A percentile compares a stretch with the other conserved stretches of the same genome.
phyloP scores from a whole-genome alignment of 2,113 vertebrate species.

The Lagenorhynchus albirostris region DNA sequence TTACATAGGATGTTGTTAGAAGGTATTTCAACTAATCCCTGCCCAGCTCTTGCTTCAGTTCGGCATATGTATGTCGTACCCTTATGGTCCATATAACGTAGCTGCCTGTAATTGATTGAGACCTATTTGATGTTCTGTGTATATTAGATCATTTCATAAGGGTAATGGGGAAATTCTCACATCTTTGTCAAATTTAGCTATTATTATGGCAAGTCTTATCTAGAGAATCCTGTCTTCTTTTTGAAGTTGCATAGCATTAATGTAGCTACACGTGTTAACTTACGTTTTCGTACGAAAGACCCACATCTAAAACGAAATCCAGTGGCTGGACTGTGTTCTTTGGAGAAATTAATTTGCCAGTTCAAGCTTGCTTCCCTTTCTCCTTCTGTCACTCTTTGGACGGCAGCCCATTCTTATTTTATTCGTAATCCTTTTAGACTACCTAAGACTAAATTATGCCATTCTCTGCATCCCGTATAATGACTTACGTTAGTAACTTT shows the following conservation, averaged over 20 bases:
- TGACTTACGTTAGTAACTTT: background rate
- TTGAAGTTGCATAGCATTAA: background rate
- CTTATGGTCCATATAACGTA: background rate
- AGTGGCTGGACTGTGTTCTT: background rate
- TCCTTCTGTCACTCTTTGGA: background rate
- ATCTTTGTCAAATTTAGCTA: too few species aligned
- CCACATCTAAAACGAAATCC: background rate
- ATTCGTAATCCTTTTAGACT: background rate
- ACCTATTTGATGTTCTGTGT: too few species aligned
- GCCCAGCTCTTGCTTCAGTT: background rate
- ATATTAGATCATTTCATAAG: too few species aligned
- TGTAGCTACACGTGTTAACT: background rate
- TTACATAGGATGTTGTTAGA: too few species aligned
- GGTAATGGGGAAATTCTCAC: too few species aligned
- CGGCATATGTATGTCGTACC: background rate
- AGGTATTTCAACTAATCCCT: background rate
- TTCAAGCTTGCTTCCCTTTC: background rate
- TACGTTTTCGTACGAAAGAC: background rate
- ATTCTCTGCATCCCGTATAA: background rate
- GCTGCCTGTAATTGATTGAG: too few species aligned
- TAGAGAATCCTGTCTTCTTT: background rate
- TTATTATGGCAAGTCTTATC: too few species aligned
- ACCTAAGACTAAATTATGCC: background rate
- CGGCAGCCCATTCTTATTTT: background rate
- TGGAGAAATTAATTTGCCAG: background rate